Conservation (phyloP, 2,888 invertebrate genomes). For the Euzetes globulus region DNA sequence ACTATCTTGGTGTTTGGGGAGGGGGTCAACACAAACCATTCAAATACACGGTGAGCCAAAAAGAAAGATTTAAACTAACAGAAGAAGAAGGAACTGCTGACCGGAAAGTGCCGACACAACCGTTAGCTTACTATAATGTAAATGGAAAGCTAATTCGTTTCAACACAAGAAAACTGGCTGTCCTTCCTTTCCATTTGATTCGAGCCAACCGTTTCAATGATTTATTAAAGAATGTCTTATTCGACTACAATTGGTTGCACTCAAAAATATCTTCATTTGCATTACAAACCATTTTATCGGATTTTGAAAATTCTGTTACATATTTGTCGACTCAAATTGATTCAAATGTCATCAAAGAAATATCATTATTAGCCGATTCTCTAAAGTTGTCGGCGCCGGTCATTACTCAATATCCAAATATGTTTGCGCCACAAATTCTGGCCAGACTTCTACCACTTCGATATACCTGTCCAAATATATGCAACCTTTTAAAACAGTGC, state of each 20-base stretch:
- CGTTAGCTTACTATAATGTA: constrained; percentile 78
- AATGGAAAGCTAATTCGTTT: constrained; percentile 82
- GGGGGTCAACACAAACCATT: constrained; percentile 87
- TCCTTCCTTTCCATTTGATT: constrained; percentile 88
- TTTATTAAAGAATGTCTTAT: constrained; percentile 80
- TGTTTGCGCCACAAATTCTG: constrained; percentile 88
- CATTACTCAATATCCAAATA: constrained; percentile 79
- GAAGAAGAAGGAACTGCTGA: constrained; percentile 50
- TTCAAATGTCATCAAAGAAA: constrained; percentile 56
- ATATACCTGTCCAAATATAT: constrained; percentile 65
- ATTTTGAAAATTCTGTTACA: constrained; percentile 72
- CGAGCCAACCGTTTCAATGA: constrained; percentile 82
- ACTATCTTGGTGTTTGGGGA: constrained; percentile 94
- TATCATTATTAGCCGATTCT: constrained; percentile 87
- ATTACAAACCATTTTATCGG: constrained; percentile 83
- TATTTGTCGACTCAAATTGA: not conserved
- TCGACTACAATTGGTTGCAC: constrained; percentile 96
- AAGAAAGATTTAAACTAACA: constrained; percentile 49
- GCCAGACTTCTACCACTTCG: constrained; percentile 85
- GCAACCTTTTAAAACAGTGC: constrained; percentile 79
- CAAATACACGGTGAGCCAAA: constrained; percentile 90
- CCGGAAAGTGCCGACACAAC: constrained; percentile 88
- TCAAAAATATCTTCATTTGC: constrained; percentile 93
- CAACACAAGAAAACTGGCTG: constrained; percentile 91
- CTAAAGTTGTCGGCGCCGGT: constrained; percentile 88